Evolutionary conservation across 2,888 invertebrate species (phyloP).

Genomic region (Pterostichus niger): DNA sequence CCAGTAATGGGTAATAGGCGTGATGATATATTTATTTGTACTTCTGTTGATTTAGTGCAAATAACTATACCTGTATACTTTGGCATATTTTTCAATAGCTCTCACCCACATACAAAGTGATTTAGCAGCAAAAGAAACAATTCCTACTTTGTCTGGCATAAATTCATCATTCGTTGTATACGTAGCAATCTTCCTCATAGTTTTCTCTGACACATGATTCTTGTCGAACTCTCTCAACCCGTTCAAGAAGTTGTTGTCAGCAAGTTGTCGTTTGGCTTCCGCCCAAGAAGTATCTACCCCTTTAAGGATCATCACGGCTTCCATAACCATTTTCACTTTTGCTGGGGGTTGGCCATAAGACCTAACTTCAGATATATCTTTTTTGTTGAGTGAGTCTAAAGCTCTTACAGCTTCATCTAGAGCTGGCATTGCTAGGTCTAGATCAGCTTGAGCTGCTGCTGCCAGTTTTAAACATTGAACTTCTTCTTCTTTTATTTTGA

Average conservation of each 20-base stretch:
- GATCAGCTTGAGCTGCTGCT: constrained; percentile 89
- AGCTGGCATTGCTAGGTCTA: constrained; percentile 92
- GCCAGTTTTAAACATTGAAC: constrained; percentile 90
- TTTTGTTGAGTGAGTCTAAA: constrained; percentile 89
- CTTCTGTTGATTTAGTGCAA: too few species aligned
- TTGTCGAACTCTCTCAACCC: constrained; percentile 92
- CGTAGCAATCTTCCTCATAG: constrained; percentile 87
- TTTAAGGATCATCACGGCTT: constrained; percentile 91
- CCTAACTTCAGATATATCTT: constrained; percentile 93
- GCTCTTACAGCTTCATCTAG: constrained; percentile 90
- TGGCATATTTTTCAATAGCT: constrained; percentile 94
- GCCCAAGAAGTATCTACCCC: constrained; percentile 91
- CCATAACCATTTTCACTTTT: constrained; percentile 94
- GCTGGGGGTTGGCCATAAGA: constrained; percentile 92
- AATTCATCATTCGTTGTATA: constrained; percentile 92
- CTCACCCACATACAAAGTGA: constrained; percentile 94
- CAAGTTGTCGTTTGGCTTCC: constrained; percentile 91
- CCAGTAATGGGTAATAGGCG: too few species aligned
- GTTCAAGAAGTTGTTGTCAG: constrained; percentile 88
- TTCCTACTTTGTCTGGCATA: constrained; percentile 92
- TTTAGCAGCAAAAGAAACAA: constrained; percentile 91
- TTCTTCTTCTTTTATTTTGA: constrained; percentile 89
- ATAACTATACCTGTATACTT: constrained; percentile 84
- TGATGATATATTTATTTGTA: too few species aligned
- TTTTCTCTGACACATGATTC: constrained; percentile 91